These are phyloP conservation scores for Rhinoderma darwinii DNA, from an alignment of 2,113 vertebrate species.

Conservation along the genomic window DNA sequence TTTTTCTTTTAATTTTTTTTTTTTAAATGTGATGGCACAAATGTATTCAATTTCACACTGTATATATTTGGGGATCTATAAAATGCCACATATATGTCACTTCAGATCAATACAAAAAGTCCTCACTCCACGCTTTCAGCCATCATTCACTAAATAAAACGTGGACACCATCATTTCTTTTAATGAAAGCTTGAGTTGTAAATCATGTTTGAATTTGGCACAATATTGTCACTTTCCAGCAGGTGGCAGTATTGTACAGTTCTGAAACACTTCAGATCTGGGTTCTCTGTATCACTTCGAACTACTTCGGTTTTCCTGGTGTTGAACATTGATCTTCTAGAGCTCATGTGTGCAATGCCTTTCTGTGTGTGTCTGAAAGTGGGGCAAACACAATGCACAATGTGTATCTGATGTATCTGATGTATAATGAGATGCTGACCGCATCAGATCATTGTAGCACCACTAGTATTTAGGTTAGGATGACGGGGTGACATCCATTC, in stretches of 20 bases:
- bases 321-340: background rate
- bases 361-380: background rate
- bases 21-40: too few species aligned
- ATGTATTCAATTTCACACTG: too few species aligned
- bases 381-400: background rate
- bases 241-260: conserved; percentile 61
- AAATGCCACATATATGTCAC: too few species aligned
- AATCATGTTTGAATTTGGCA: background rate
- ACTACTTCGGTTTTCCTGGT: background rate
- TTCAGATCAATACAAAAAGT: too few species aligned
- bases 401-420: background rate
- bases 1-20: too few species aligned
- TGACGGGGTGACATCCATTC: too few species aligned
- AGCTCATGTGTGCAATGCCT: background rate
- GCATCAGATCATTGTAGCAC: too few species aligned
- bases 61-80: too few species aligned
- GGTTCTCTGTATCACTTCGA: background rate
- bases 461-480: too few species aligned
- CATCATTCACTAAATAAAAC: too few species aligned
- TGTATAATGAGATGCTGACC: background rate
- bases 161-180: too few species aligned
- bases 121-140: too few species aligned
- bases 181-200: background rate
- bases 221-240: conserved; percentile 42
- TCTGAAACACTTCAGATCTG: background rate